Evolutionary conservation across 2,888 invertebrate genomes (phyloP).

Genomic region (Ischnura elegans): DNA sequence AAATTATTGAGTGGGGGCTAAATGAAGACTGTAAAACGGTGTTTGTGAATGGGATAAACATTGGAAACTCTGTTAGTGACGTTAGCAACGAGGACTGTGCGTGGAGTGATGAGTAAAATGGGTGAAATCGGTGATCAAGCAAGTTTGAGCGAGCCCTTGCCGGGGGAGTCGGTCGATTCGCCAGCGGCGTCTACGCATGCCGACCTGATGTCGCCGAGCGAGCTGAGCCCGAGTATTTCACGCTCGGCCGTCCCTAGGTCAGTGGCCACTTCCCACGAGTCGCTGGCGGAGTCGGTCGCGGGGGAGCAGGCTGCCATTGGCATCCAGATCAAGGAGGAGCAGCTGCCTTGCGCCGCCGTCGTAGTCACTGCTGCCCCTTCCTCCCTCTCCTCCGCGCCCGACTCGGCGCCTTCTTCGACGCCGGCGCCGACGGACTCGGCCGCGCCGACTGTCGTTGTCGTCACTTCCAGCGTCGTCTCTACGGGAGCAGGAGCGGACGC

Average conservation of each 20-base stretch:
- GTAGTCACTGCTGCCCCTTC: conserved; percentile 63
- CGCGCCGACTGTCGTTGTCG: conserved; percentile 62
- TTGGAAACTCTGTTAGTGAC: conserved; percentile 71
- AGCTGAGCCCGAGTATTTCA: conserved; percentile 73
- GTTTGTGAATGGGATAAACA: conserved; percentile 72
- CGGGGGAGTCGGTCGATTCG: conserved; percentile 78
- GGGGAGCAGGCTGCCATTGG: conserved; percentile 70
- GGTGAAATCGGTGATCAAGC: conserved; percentile 82
- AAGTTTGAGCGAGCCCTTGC: conserved; percentile 78
- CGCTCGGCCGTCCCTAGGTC: conserved; percentile 72
- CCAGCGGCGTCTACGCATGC: conserved; percentile 78
- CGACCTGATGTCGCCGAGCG: conserved; percentile 74
- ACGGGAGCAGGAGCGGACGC: conserved; percentile 41
- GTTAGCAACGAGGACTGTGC: conserved; percentile 75
- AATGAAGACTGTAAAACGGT: conserved; percentile 71
- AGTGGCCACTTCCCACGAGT: conserved; percentile 74
- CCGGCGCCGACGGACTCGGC: conserved; percentile 67
- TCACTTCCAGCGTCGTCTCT: conserved; percentile 70
- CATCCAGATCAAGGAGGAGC: conserved; percentile 75
- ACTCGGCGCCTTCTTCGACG: conserved; percentile 64
- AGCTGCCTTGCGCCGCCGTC: conserved; percentile 62
- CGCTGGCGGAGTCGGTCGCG: conserved; percentile 78
- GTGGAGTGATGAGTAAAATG: conserved; percentile 81
- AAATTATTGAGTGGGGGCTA: conserved; percentile 73
- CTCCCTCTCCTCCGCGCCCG: conserved; percentile 58